These are phyloP conservation scores for Enoplosus armatus DNA, from an alignment of 2,797 vertebrate genomes.

Conservation along the genomic window DNA sequence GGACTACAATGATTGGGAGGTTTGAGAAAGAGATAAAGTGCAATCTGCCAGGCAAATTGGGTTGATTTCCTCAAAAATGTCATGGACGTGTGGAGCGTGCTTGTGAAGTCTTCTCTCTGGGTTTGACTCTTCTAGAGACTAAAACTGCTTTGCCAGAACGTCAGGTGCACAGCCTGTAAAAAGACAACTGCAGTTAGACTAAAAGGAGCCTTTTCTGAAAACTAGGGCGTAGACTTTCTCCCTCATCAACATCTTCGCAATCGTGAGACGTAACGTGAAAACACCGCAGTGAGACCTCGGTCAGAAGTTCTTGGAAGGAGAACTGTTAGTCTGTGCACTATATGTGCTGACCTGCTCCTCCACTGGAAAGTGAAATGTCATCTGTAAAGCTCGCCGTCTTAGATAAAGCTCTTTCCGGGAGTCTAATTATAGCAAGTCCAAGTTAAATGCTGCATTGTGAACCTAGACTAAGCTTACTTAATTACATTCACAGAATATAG, in stretches of 20 bases:
- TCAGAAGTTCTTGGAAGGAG: constrained; percentile 5
- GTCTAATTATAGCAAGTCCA: constrained; percentile 47
- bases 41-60: constrained; percentile 58
- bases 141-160: constrained; percentile 17
- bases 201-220: constrained; percentile 19
- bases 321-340: constrained; percentile 1
- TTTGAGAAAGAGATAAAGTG: constrained; percentile 51
- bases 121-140: constrained; percentile 23
- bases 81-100: constrained; percentile 29
- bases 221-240: constrained; percentile 17
- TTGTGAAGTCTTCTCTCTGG: constrained; percentile 24
- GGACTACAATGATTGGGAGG: constrained; percentile 42
- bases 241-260: constrained; percentile 17
- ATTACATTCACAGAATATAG: constrained; percentile 35
- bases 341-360: neutral
- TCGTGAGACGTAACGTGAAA: constrained; percentile 3
- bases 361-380: constrained; percentile 31
- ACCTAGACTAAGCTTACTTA: constrained; percentile 25
- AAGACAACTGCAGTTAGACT: neutral
- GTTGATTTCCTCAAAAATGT: constrained; percentile 58
- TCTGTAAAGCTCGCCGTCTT: constrained; percentile 12
- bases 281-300: neutral
- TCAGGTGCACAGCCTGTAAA: neutral
- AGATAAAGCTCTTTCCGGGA: constrained; percentile 22
- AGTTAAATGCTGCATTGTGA: constrained; percentile 24